A percentile compares a stretch with the other conserved stretches of the same genome.
phyloP scores from a whole-genome alignment of 1,140 invertebrate genomes.

The Drosophila nasuta region DNA sequence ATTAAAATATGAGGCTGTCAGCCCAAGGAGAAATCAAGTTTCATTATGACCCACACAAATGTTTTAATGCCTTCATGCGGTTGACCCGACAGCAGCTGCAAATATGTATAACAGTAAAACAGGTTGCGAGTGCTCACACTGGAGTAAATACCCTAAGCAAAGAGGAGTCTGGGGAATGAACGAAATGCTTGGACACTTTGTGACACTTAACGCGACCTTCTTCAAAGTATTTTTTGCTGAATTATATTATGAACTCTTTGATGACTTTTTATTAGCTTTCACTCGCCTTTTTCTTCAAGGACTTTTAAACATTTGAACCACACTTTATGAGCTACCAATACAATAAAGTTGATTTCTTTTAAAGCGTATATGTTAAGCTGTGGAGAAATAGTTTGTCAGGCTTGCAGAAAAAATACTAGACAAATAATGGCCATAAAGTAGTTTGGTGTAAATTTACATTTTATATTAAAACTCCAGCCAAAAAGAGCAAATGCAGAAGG shows the following conservation, averaged over 20 bases:
- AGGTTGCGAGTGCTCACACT: not conserved
- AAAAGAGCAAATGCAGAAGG: not conserved
- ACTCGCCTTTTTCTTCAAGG: not conserved
- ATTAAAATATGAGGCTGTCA: slow-evolving; percentile 51
- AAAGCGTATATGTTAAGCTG: slow-evolving; percentile 2
- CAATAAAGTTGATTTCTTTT: not conserved
- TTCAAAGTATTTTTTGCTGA: not conserved
- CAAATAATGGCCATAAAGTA: slow-evolving; percentile 56
- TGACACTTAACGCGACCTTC: not conserved
- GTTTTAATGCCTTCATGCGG: slow-evolving; percentile 49
- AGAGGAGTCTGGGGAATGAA: not conserved
- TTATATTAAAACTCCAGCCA: slow-evolving; percentile 63
- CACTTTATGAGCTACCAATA: too few relatives aligned
- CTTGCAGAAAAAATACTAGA: slow-evolving; percentile 7
- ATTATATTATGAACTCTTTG: too few relatives aligned
- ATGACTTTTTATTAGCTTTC: too few relatives aligned
- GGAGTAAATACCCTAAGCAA: not conserved
- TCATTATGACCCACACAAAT: slow-evolving; percentile 43
- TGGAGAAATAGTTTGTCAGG: not conserved
- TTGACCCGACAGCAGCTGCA: slow-evolving; percentile 36
- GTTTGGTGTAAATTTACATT: slow-evolving; percentile 77
- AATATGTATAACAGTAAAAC: not conserved
- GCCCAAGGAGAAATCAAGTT: slow-evolving; percentile 46
- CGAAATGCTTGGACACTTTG: not conserved
- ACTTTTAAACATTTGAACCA: too few relatives aligned